phyloP scores from a whole-genome alignment of 2,888 invertebrate species.

The Parnassius mnemosyne region DNA sequence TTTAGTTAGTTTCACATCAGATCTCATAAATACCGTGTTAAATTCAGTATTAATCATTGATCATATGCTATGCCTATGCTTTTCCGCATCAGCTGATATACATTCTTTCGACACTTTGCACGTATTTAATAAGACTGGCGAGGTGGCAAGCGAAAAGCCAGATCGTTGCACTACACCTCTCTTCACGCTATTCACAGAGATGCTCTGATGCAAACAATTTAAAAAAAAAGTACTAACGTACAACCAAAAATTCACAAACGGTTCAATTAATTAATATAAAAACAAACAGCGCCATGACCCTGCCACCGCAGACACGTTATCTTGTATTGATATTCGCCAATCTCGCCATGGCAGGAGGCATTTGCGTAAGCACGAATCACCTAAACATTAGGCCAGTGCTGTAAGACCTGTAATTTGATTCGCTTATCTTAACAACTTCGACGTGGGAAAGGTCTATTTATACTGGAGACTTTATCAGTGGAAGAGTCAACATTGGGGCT shows the following conservation, averaged over 20 bases:
- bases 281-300: conserved; percentile 60
- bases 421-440: not conserved
- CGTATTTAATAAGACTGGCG: too few species aligned
- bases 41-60: too few species aligned
- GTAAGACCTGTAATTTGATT: conserved; percentile 33
- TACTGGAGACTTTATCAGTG: conserved; percentile 53
- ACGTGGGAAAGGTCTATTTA: conserved; percentile 36
- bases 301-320: conserved; percentile 59
- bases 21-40: too few species aligned
- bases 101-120: too few species aligned
- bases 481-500: conserved; percentile 65
- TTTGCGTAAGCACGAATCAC: conserved; percentile 70
- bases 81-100: too few species aligned
- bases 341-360: conserved; percentile 58
- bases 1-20: too few species aligned
- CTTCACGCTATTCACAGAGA: too few species aligned
- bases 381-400: conserved; percentile 44
- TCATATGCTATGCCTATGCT: too few species aligned
- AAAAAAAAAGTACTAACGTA: too few species aligned
- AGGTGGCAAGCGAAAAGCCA: too few species aligned
- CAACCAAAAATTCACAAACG: conserved; percentile 32
- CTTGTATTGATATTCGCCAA: conserved; percentile 67
- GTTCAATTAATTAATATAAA: conserved; percentile 19
- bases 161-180: too few species aligned
- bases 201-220: too few species aligned